Evolutionary conservation across 2,888 invertebrate species (phyloP), one percentile per base, ranked within the genome.

Genomic region (Dicyrtoma fusca): DNA sequence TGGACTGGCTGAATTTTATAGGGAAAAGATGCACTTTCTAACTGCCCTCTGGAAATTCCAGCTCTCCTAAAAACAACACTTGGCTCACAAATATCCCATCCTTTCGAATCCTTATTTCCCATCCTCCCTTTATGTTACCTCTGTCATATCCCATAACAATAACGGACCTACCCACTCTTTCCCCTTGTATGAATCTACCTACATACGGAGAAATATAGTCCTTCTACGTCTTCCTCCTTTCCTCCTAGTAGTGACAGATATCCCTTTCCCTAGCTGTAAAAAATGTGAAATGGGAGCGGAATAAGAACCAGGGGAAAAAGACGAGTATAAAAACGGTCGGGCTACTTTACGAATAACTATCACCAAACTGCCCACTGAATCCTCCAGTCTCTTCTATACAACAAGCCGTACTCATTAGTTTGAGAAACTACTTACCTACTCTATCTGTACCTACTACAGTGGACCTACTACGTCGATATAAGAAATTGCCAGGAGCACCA

Each of bases 91-190:
- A 63, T 47, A 63, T 51, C 65, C 34, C 51, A 51, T 65, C 51
- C 51, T 26, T 65, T 51, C 65, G 34, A 65, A 65, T 65, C 65
- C 65, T 65, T 51, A 65, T 53, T 65, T 65, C 53, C 65, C 65
- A 47, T 63, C 63, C 21, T 65, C 65, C 65, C 65, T 65, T 65
- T 65, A 65, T 65, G 65, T 34, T 65, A 65, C 65, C 65, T 65
- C 65, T 65, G 65, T 21, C 65, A 25, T 65, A 26, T 63, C 65
- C 65, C 65, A 65, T 65, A 65, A 65, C 65, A 65, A 65, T 65
- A 65, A 65, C 65, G 51, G 17, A 34, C 45, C 59, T 23, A 26
- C 13, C 26, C 8, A 3, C 6, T 59, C 59, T 59, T 34, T 59
- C 49, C 13, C 14, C 51, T 51, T 10, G 2, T 19, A 21, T 51